Base-by-base conservation (phyloP, 1,140 invertebrate species). In the Drosophila bocki region DNA sequence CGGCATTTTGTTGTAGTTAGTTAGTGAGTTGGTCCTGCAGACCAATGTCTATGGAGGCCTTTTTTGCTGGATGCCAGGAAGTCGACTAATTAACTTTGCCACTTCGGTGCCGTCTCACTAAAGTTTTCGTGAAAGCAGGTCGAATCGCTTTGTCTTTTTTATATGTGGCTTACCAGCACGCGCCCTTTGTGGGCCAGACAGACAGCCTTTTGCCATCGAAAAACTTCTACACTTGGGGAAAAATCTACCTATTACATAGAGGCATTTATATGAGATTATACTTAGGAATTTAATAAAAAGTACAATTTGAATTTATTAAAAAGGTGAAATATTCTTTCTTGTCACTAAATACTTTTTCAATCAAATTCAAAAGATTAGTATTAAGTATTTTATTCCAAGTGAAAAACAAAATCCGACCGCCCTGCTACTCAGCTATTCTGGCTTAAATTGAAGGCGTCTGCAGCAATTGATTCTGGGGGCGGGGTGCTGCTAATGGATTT, bases 81-180 rank as follows among this genome's bases (percentile, higher is more conserved):
- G 80, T 87, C 42, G 12, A 44, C 77, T 87, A 83, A 87, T 87
- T 87, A 87, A 88, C 80, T 83, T 80, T 83, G 50, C 53, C 51
- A 72, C 45, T 61, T 57, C 26, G 51, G 42, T 17, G 33, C 29
- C 68, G 56, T 57, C 65, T 26, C 56, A 59, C 67, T 47, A 62
- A 87, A 83, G 65, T 87, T 80, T 67, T 44, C 15, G 13, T 33
- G 32, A 37, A 47, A 50, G 69, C 78, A 56, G 42, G 44, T 75
- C 53, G 69, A 67, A 50, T 35, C 41, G 45, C 75, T 62, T 79
- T 22, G 59, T 50, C 44, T 57, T 45, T 42, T 42, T 22, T 51
- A 39, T 39, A 39, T 56, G 33, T n/a, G 58, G 53, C 57, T 59
- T 65, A 75, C 29, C 26, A 58, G 19, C 45, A 53, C 32, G 45